Evolutionary conservation across 2,797 vertebrate genomes (phyloP).

Genomic region (Danio tinwini): DNA sequence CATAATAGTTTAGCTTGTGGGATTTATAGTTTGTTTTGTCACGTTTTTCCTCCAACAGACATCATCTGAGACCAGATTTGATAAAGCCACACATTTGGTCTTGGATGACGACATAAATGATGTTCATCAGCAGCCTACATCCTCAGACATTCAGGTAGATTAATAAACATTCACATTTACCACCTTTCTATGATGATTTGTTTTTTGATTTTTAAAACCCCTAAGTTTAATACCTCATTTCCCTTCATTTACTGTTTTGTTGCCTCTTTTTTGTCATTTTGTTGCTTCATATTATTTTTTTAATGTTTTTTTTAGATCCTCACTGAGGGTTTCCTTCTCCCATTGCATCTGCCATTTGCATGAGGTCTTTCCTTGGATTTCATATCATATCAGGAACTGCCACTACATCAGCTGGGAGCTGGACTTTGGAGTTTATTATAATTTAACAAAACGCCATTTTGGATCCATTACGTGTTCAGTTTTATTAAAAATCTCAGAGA

Average conservation of each 20-base stretch:
- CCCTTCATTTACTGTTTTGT: constrained; percentile 40
- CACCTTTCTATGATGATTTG: neutral
- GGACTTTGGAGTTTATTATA: constrained; percentile 30
- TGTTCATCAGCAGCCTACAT: constrained; percentile 32
- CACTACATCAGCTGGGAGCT: constrained; percentile 40
- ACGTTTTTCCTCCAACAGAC: constrained; percentile 60
- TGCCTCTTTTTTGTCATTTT: constrained; percentile 42
- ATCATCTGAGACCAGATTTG: constrained; percentile 61
- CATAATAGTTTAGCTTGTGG: neutral
- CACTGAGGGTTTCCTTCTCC: constrained; percentile 75
- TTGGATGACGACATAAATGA: constrained; percentile 43
- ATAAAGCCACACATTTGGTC: constrained; percentile 53
- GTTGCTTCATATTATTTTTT: constrained; percentile 53
- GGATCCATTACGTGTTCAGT: constrained; percentile 16
- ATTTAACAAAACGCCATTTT: constrained; percentile 4
- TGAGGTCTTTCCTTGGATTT: constrained; percentile 74
- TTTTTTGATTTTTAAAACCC: constrained; percentile 26
- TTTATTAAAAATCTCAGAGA: neutral
- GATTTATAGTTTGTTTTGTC: constrained; percentile 8
- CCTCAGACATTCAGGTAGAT: constrained; percentile 51
- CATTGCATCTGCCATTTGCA: constrained; percentile 71
- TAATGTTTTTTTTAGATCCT: constrained; percentile 76
- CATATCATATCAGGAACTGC: constrained; percentile 70
- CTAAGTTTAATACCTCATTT: constrained; percentile 43
- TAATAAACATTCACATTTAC: constrained; percentile 29